Conservation (phyloP, 1,140 invertebrate species). For the Adoxophyes honmai region DNA sequence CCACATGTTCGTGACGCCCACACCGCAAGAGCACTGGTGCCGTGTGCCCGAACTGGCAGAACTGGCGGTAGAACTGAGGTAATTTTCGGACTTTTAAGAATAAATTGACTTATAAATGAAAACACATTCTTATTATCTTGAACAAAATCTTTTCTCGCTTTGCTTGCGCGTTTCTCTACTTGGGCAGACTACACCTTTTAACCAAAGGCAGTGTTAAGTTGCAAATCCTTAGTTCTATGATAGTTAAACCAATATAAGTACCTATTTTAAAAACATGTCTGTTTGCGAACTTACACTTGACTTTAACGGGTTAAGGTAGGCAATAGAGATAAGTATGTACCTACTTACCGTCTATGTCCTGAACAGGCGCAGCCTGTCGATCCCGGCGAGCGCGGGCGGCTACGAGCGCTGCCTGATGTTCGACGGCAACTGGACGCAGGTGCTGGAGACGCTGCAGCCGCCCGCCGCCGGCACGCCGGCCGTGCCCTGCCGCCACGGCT, state of each 20-base stretch:
- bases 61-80: conserved; percentile 42
- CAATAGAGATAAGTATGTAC: too few relatives aligned
- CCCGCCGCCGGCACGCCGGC: conserved; percentile 31
- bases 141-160: too few relatives aligned
- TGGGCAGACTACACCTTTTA: too few relatives aligned
- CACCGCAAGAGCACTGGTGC: conserved; percentile 53
- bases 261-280: too few relatives aligned
- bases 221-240: too few relatives aligned
- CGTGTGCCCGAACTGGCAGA: conserved; percentile 41
- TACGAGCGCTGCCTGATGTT: conserved; percentile 44
- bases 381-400: conserved; percentile 27
- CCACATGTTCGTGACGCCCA: conserved; percentile 54
- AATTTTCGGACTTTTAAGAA: background rate
- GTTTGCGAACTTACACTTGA: too few relatives aligned
- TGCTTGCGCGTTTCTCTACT: too few relatives aligned
- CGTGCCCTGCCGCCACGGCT: conserved; percentile 36
- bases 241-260: too few relatives aligned
- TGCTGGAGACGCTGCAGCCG: conserved; percentile 34
- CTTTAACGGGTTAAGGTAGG: too few relatives aligned
- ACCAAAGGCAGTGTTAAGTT: too few relatives aligned
- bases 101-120: too few relatives aligned
- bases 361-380: conserved; percentile 40
- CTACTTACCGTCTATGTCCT: background rate
- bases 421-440: conserved; percentile 42
- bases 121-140: too few relatives aligned